Conservation (phyloP, 2,888 invertebrate genomes). For the Agonopterix arenella region DNA sequence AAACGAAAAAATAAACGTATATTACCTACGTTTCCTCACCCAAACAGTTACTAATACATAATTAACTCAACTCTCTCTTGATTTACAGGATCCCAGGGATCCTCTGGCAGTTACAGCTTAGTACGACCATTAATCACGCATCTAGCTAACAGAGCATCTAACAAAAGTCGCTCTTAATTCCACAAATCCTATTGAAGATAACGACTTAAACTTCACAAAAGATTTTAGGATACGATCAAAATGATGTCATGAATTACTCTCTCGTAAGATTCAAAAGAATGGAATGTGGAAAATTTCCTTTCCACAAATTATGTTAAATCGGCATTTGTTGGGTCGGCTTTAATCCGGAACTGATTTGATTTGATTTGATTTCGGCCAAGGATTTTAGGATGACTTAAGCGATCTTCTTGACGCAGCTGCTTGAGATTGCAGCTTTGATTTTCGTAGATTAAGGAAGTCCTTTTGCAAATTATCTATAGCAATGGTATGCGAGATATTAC, state of each 20-base stretch:
- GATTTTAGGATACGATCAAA: conserved; percentile 32
- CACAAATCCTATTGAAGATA: conserved; percentile 35
- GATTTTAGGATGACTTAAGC: conserved; percentile 35
- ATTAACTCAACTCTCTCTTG: no score
- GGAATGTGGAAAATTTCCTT: conserved; percentile 32
- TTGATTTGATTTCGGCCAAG: conserved; percentile 47
- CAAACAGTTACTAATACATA: no score
- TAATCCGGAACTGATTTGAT: conserved; percentile 40
- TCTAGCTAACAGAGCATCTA: conserved; percentile 1
- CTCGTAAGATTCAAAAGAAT: conserved; percentile 30
- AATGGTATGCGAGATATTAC: no score
- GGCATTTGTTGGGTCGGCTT: conserved; percentile 17
- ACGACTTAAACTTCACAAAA: conserved; percentile 42
- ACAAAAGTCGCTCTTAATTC: conserved; percentile 21
- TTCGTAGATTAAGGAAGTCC: no score
- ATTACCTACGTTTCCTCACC: no score
- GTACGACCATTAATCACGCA: conserved; percentile 8
- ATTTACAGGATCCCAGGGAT: neutral
- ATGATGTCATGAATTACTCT: conserved; percentile 28
- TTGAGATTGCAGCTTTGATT: conserved; percentile 5
- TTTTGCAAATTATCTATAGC: no score
- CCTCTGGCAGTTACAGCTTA: conserved; percentile 2
- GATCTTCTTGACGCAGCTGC: conserved; percentile 22
- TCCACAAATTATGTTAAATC: conserved; percentile 46
- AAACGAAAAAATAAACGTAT: no score